Evolutionary conservation across 2,113 vertebrate genomes (phyloP).

Genomic region (Sarotherodon lohbergeri): DNA sequence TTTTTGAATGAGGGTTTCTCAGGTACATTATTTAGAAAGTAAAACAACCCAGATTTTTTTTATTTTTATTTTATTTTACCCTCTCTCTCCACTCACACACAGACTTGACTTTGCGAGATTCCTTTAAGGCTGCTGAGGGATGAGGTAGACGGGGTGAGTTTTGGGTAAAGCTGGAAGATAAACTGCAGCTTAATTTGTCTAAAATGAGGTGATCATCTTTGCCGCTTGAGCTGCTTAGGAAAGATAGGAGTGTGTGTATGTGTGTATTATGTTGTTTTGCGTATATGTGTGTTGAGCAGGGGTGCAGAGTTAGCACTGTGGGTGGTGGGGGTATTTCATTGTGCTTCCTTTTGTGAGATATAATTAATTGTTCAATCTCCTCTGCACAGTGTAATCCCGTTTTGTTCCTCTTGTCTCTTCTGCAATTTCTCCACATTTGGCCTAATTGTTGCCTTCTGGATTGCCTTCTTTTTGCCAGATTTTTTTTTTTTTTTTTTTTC

Average conservation of each 20-base stretch:
- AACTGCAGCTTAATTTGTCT: constrained; percentile 28
- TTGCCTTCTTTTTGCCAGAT: constrained; percentile 12
- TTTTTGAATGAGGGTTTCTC: neutral
- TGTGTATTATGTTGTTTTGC: neutral
- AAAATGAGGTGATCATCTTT: constrained; percentile 27
- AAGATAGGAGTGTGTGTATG: neutral
- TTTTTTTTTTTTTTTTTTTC: neutral
- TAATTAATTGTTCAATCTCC: constrained; percentile 62
- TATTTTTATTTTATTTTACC: too few species aligned
- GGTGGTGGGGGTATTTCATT: constrained; percentile 25
- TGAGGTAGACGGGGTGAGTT: neutral
- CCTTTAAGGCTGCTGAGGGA: neutral
- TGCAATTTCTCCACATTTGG: constrained; percentile 41
- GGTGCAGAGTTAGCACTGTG: neutral
- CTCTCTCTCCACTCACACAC: neutral
- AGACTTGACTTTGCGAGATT: neutral
- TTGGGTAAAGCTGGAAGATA: constrained; percentile 3
- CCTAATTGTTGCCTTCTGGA: constrained; percentile 57
- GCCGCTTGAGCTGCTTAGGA: constrained; percentile 31
- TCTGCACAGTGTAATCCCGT: constrained; percentile 45
- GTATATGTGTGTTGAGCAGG: neutral
- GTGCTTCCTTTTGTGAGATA: constrained; percentile 45
- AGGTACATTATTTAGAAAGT: neutral
- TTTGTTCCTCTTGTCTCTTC: constrained; percentile 42
- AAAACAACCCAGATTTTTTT: neutral